A percentile compares a stretch with the other conserved stretches of the same genome.
phyloP scores from a whole-genome alignment of 2,888 invertebrate genomes.

The Calliopum simillimum region DNA sequence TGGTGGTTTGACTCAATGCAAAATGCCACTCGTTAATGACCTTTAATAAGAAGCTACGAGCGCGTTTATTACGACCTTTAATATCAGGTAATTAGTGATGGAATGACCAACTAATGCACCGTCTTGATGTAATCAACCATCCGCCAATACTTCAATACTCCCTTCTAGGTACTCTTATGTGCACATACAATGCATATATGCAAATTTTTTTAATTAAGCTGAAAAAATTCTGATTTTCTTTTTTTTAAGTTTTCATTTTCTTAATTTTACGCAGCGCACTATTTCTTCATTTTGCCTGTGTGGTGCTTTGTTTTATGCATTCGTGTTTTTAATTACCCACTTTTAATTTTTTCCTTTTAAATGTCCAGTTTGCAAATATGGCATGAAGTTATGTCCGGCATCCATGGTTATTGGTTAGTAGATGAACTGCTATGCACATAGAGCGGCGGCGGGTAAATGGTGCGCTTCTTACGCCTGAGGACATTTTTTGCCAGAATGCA shows the following conservation, averaged over 20 bases:
- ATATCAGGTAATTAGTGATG: slow-evolving; percentile 27
- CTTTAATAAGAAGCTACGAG: slow-evolving; percentile 51
- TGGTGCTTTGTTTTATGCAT: neutral
- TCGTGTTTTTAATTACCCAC: slow-evolving; percentile 35
- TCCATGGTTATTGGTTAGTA: neutral
- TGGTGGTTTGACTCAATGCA: neutral
- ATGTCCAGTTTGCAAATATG: slow-evolving; percentile 16
- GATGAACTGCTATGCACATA: too few relatives aligned
- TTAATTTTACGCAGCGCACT: neutral
- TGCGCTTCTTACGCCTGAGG: too few relatives aligned
- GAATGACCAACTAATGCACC: slow-evolving; percentile 7
- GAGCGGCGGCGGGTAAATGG: too few relatives aligned
- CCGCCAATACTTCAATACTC: too few relatives aligned
- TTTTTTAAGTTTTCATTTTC: slow-evolving; percentile 14
- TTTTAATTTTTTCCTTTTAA: slow-evolving; percentile 13
- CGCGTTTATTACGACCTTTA: slow-evolving; percentile 25
- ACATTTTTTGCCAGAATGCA: too few relatives aligned
- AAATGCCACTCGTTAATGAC: slow-evolving; percentile 50
- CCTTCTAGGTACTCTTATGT: slow-evolving; percentile 18
- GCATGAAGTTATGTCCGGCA: slow-evolving; percentile 27
- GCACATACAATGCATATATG: slow-evolving; percentile 56
- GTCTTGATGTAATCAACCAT: neutral
- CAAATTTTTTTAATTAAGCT: slow-evolving; percentile 65
- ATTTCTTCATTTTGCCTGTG: neutral
- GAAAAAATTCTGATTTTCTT: slow-evolving; percentile 49